Percentiles rank a stretch among this genome's conserved stretches.
phyloP scores from a whole-genome alignment of 2,797 vertebrate species.

The Adrianichthys oophorus region DNA sequence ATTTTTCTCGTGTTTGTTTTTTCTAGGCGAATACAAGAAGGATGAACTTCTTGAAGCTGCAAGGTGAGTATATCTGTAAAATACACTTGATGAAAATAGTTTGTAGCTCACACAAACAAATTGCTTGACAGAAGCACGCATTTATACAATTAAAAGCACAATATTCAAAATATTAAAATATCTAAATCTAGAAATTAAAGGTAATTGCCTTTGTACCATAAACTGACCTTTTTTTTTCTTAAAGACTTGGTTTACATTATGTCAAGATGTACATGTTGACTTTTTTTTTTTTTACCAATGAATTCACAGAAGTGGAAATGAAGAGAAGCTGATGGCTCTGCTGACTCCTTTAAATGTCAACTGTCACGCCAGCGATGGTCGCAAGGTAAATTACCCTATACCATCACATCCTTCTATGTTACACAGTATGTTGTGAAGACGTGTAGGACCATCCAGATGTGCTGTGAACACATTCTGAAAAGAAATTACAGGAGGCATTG shows the following conservation, averaged over 20 bases:
- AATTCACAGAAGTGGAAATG: constrained; percentile 90
- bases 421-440: neutral
- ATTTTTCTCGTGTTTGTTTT: constrained; percentile 77
- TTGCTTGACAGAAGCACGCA: neutral
- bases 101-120: neutral
- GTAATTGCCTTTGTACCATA: too few relatives aligned
- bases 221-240: neutral
- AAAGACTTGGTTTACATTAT: neutral
- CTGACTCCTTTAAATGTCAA: constrained; percentile 98
- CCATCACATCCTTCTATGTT: neutral
- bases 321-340: constrained; percentile 98
- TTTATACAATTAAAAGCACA: neutral
- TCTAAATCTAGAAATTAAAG: neutral
- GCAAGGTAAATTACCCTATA: constrained; percentile 84
- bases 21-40: constrained; percentile 99
- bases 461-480: neutral
- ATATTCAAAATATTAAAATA: too few relatives aligned
- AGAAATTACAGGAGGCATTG: too few relatives aligned
- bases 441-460: neutral
- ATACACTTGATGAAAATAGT: neutral
- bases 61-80: constrained; percentile 81
- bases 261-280: constrained; percentile 4
- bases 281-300: constrained; percentile 2
- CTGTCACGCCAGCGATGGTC: constrained; percentile 97
- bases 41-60: constrained; percentile 99